Evolutionary conservation across 2,797 vertebrate species (phyloP).

Genomic region (Podarcis lilfordi): DNA sequence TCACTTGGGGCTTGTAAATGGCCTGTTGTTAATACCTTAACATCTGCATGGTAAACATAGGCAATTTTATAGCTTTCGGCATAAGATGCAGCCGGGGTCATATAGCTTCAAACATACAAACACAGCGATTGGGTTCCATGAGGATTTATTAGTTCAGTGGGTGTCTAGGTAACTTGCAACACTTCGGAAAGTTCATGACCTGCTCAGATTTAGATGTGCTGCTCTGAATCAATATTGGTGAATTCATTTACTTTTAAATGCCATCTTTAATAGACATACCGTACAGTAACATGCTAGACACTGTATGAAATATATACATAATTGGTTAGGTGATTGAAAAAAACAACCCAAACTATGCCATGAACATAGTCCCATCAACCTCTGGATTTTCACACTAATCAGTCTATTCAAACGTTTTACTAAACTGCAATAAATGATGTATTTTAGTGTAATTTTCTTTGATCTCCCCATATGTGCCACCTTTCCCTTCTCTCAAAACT

Average conservation of each 20-base stretch:
- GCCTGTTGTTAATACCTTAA: slow-evolving; percentile 28
- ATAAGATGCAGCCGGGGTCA: not conserved
- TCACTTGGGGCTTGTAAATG: slow-evolving; percentile 47
- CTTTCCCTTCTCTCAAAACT: not conserved
- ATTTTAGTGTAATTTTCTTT: not conserved
- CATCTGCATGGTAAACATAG: slow-evolving; percentile 50
- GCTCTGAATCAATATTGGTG: slow-evolving; percentile 30
- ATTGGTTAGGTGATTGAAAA: not conserved
- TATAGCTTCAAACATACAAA: not conserved
- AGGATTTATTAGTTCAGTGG: slow-evolving; percentile 22
- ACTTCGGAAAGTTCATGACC: not conserved
- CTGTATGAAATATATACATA: slow-evolving; percentile 20
- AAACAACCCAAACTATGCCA: not conserved
- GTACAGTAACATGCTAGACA: no score
- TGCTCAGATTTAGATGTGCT: slow-evolving; percentile 28
- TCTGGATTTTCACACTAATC: not conserved
- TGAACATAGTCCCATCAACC: slow-evolving; percentile 30
- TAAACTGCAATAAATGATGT: slow-evolving; percentile 35
- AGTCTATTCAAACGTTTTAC: slow-evolving; percentile 19
- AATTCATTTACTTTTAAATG: slow-evolving; percentile 32
- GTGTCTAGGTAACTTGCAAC: slow-evolving; percentile 15
- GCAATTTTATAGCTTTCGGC: not conserved
- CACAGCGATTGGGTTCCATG: not conserved
- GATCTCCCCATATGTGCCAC: not conserved
- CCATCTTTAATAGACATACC: not conserved